Evolutionary conservation across 2,797 vertebrate genomes (phyloP), one percentile per base, ranked within the genome.

Genomic region (Sardinella longiceps): DNA sequence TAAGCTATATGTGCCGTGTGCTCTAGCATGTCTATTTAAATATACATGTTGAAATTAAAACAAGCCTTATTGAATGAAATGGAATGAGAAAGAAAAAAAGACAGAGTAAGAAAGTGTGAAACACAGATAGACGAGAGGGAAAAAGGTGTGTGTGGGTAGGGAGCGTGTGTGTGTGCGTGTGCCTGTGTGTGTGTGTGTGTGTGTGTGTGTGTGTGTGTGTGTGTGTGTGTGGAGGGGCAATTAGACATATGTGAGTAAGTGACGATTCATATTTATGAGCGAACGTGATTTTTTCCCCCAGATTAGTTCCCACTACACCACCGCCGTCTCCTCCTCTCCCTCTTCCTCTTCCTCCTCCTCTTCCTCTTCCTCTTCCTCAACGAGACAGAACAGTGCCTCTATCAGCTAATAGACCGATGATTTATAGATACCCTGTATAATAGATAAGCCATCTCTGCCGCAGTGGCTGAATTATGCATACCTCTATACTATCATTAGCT

Each of bases 391-490:
- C 63, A 28, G 66, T 20, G 66, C 66, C 66, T 39, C 33, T 74
- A 74, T 74, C 33, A 74, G 33, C 66, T 74, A 74, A 74, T 74
- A 74, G 33, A 33, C 66, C 10, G 33, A 74, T 74, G 66, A 74
- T 74, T 74, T 74, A 74, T 74, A 39, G 66, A 74, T 39, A 74
- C 20, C 4, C 66, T 74, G 66, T 74, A 74, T 74, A 39, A 74
- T 74, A 74, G 66, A 74, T 74, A 74, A 74, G 66, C 30, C 14
- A 39, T 33, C 66, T 39, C 66, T 74, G 66, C 66, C 81, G 77
- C 23, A 87, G 80, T 81, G 80, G 53, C 56, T 85, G 63, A 82
- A 81, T 88, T 87, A 81, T 85, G 84, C 77, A 82, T 86, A 82
- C 30, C 63, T 58, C 53, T 81, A 48, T 82, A 66, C 66, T 80